These are phyloP conservation scores for Muscicapa adusta DNA, from an alignment of 2,113 vertebrate genomes.

Conservation along the genomic window DNA sequence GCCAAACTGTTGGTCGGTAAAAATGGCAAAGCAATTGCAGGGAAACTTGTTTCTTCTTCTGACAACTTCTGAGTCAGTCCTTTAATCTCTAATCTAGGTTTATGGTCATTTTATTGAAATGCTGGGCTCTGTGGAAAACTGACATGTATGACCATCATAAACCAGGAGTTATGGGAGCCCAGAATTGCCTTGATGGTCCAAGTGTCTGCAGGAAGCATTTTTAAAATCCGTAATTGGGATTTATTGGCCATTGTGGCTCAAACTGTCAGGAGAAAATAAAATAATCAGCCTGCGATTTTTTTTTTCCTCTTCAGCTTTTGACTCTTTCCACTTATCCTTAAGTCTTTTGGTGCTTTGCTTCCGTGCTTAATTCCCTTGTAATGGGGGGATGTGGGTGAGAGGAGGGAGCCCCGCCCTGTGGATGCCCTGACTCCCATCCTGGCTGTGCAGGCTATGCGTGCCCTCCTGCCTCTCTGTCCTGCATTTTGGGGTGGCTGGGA, in stretches of 20 bases:
- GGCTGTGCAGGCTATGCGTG: accelerated
- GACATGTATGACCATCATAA: slow-evolving; percentile 58
- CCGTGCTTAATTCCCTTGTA: accelerated
- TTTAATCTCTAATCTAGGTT: slow-evolving; percentile 59
- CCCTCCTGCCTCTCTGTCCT: background rate
- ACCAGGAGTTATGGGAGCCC: slow-evolving; percentile 47
- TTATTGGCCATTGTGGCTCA: slow-evolving; percentile 54
- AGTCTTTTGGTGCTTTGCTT: background rate
- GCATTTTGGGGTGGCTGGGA: background rate
- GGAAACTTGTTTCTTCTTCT: slow-evolving; percentile 14
- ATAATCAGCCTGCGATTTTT: slow-evolving; percentile 18
- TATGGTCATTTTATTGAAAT: slow-evolving; percentile 57
- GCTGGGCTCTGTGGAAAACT: background rate
- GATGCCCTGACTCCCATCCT: accelerated
- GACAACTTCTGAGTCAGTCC: slow-evolving; percentile 38
- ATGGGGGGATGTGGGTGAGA: background rate
- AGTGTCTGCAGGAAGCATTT: slow-evolving; percentile 56
- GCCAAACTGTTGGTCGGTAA: background rate
- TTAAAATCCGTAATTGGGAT: slow-evolving; percentile 45
- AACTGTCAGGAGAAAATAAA: slow-evolving; percentile 63
- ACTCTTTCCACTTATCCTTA: background rate
- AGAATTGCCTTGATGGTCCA: slow-evolving; percentile 47
- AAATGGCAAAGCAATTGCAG: background rate
- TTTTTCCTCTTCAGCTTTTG: background rate
- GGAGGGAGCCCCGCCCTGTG: background rate